Base-by-base conservation (phyloP, 2,113 vertebrate genomes). In the Lathamus discolor region DNA sequence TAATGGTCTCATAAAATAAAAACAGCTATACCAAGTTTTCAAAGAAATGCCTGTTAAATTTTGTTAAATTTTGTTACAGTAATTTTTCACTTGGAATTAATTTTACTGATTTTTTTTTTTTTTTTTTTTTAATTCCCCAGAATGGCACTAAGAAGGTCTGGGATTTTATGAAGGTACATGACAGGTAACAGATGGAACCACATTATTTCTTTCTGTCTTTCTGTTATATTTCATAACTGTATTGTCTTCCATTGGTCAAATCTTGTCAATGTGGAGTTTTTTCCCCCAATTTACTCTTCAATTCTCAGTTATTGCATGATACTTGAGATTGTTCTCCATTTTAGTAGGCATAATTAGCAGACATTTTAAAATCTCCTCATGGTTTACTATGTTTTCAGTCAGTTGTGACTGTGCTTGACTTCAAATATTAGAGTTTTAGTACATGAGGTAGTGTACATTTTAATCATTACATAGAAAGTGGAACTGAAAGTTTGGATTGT, bases 161-260 rank as follows among this genome's bases (percentile, higher is more conserved):
- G 99, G 99, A 99, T 97, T 99, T 98, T 97, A 99, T 99, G 99
- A 98, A 98, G 96, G 98, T 98, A 27, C 98, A 99, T 95, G 99
- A 99, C 98, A 99, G 99, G 99, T 99, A 98, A 98, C 2, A n/a
- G 4, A 66, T 72, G 37, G 37, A 48, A 54, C 89, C 23, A 17
- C 1, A 0, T 79, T 84, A 64, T 52, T 88, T 92, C 27, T 35
- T 52, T 28, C 72, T 82, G 22, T 75, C 52, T 91, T 72, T 39
- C 8, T 49, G n/a, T 62, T 78, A 11, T 33, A 13, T 95, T 92
- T 92, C 10, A 25, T 43, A 24, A 19, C 4, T n/a, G 4, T 44
- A 28, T 72, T 93, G 13, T 74, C n/a, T 77, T 91, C 54, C 17
- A 24, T 1, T 80, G 41, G 14, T 72, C n/a, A 62, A 5, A 48